These are phyloP conservation scores for Penaeus japonicus DNA, from an alignment of 1,140 invertebrate genomes.

Conservation along the genomic window DNA sequence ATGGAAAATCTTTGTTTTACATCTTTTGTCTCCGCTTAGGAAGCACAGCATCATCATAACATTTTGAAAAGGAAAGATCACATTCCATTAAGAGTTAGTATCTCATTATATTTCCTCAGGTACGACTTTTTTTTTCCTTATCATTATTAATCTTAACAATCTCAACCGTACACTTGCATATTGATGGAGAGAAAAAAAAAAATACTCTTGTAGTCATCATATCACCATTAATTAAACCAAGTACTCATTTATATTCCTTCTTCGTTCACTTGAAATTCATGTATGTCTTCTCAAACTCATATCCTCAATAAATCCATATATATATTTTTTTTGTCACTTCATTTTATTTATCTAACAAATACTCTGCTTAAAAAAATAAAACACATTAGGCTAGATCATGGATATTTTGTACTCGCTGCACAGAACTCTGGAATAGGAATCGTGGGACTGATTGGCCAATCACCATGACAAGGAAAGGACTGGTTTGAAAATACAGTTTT, in stretches of 20 bases:
- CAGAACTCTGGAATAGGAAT: neutral
- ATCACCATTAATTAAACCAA: no score
- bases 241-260: no score
- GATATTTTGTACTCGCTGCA: conserved; percentile 42
- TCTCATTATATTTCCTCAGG: conserved; percentile 13
- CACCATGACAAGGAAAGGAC: no score
- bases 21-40: conserved; percentile 38
- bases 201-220: no score
- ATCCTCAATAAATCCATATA: no score
- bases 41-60: conserved; percentile 51
- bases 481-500: no score
- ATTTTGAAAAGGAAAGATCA: conserved; percentile 54
- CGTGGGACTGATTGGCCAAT: no score
- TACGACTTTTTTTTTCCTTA: conserved; percentile 9
- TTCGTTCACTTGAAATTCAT: no score
- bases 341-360: conserved; percentile 37
- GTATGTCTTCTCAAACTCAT: no score
- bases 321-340: neutral
- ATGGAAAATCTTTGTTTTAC: no score
- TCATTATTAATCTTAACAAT: neutral
- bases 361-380: conserved; percentile 50
- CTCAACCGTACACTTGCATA: neutral
- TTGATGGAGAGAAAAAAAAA: no score
- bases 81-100: conserved; percentile 1
- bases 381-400: conserved; percentile 21